These are phyloP conservation scores for Pediacus dermestoides DNA, from an alignment of 2,888 invertebrate genomes.

Conservation along the genomic window DNA sequence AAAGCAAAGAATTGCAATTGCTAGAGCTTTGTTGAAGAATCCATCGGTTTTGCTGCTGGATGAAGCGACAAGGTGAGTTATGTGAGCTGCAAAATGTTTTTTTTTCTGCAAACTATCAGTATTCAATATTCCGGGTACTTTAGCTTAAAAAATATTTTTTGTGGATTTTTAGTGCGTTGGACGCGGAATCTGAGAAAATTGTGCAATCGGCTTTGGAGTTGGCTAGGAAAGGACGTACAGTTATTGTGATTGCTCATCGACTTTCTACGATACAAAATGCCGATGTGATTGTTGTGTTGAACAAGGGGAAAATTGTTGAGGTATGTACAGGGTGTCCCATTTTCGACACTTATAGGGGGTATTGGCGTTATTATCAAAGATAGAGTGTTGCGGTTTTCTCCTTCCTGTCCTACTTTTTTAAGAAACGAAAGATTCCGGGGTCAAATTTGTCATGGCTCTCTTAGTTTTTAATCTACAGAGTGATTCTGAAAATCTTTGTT, in stretches of 20 bases:
- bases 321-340: too few species aligned
- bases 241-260: conserved; percentile 92
- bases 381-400: conserved; percentile 12
- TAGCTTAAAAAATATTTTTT: too few species aligned
- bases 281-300: conserved; percentile 86
- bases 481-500: too few species aligned
- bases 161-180: conserved; percentile 70
- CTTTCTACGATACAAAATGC: conserved; percentile 89
- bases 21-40: conserved; percentile 86
- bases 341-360: too few species aligned
- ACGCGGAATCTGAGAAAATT: conserved; percentile 86
- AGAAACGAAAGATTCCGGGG: too few species aligned
- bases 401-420: too few species aligned
- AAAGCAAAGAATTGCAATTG: conserved; percentile 92
- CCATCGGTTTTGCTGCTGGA: conserved; percentile 86
- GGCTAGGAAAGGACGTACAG: conserved; percentile 80
- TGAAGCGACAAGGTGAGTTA: conserved; percentile 83
- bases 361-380: too few species aligned
- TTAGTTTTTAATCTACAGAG: too few species aligned
- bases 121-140: too few species aligned
- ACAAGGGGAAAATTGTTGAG: conserved; percentile 80
- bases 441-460: too few species aligned
- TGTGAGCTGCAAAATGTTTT: not conserved
- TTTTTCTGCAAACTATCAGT: too few species aligned
- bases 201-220: conserved; percentile 86